These are phyloP conservation scores for Pseudolycoriella hygida DNA, from an alignment of 2,888 invertebrate genomes.

Conservation along the genomic window DNA sequence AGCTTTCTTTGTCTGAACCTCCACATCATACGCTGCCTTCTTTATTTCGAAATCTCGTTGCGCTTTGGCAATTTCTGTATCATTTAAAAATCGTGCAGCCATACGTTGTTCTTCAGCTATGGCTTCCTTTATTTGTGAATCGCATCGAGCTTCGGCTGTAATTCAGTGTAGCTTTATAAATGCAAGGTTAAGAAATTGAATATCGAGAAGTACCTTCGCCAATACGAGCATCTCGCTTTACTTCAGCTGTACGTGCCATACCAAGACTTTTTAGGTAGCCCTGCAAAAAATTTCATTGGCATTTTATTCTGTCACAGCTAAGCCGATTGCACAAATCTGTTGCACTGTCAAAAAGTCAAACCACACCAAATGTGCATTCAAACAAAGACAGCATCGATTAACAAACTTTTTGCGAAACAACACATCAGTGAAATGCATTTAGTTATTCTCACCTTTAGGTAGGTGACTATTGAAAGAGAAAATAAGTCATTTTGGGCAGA, in stretches of 20 bases:
- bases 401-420: too few species aligned
- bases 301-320: too few species aligned
- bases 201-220: constrained; percentile 51
- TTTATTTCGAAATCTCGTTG: constrained; percentile 92
- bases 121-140: constrained; percentile 80
- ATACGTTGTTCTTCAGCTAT: constrained; percentile 92
- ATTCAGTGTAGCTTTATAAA: too few species aligned
- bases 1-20: constrained; percentile 77
- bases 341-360: too few species aligned
- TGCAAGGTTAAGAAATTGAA: too few species aligned
- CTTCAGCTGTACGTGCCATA: constrained; percentile 87
- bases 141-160: constrained; percentile 73
- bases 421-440: too few species aligned
- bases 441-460: too few species aligned
- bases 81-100: constrained; percentile 86
- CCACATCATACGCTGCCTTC: constrained; percentile 92
- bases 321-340: too few species aligned
- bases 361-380: too few species aligned
- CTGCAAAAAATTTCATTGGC: constrained; percentile 13
- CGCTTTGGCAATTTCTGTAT: constrained; percentile 94
- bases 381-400: too few species aligned
- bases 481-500: too few species aligned
- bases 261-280: constrained; percentile 81
- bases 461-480: too few species aligned
- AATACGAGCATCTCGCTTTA: constrained; percentile 88